Conservation (phyloP, 2,888 invertebrate genomes). For the Notodonta ziczac region DNA sequence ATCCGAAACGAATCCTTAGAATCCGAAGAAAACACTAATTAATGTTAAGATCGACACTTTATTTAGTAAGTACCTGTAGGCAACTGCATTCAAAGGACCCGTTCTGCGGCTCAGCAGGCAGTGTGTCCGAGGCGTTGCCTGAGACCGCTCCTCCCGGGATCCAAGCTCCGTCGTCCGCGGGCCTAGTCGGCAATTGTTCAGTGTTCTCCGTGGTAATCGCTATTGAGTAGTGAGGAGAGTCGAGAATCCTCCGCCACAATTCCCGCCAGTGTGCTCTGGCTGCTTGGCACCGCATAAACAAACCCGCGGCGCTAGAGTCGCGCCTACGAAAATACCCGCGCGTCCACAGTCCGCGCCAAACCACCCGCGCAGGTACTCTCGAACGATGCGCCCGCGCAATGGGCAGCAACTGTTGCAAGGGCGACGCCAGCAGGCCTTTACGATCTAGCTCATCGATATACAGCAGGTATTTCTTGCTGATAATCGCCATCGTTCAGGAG, state of each 20-base stretch:
- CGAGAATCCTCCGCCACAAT: neutral
- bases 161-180: too few relatives aligned
- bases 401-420: conserved; percentile 86
- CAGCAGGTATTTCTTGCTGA: conserved; percentile 79
- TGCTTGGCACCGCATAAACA: conserved; percentile 48
- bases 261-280: conserved; percentile 24
- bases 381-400: conserved; percentile 75
- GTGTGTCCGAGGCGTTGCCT: too few relatives aligned
- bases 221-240: too few relatives aligned
- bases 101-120: too few relatives aligned
- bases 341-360: conserved; percentile 69
- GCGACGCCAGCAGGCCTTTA: conserved; percentile 76
- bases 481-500: conserved; percentile 66
- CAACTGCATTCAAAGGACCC: too few relatives aligned
- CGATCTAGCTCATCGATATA: conserved; percentile 78
- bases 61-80: too few relatives aligned
- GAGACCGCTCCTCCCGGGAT: too few relatives aligned
- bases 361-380: conserved; percentile 63
- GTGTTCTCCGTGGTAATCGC: too few relatives aligned
- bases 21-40: too few relatives aligned
- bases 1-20: too few relatives aligned
- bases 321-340: conserved; percentile 67
- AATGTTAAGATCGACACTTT: too few relatives aligned
- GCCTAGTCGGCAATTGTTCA: too few relatives aligned
- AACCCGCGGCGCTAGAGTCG: conserved; percentile 63